Evolutionary conservation across 1,140 invertebrate species (phyloP), one percentile per base, ranked within the genome.

Genomic region (Hesperophylax magnus): DNA sequence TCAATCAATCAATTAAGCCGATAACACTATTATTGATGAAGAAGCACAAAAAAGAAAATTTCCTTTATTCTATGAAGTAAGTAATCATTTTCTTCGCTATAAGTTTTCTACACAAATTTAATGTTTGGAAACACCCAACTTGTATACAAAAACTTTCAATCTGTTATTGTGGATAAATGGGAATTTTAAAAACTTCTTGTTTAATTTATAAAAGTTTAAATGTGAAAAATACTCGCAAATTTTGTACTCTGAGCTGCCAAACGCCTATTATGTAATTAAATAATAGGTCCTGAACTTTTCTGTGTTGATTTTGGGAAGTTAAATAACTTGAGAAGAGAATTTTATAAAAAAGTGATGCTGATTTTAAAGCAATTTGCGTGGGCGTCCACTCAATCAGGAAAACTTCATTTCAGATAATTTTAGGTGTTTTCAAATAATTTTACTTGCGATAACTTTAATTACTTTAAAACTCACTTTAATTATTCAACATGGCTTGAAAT

Each of bases 191-290:
- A 47, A 72, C 52, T 71, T 52, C 67, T 72, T 54, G 69, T 72
- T 52, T 56, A 20, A 27, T 72, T 72, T 52, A 11, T 4, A 17
- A 71, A 72, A 72, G n/a, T 52, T 54, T 72, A 3, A 53, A 11
- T 15, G 69, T 53, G 69, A 72, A 72, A 72, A 72, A 72, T 27
- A 18, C 52, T 54, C 4, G 3, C 14, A 27, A 54, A 22, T 27
- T 72, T 54, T 20, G 69, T 18, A 27, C 69, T 54, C 27, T 54
- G 18, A 53, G 47, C 47, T 53, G 52, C 69, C 69, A 53, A 72
- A 72, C 69, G 69, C 69, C 52, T 14, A 72, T 72, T 72, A 72
- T 72, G 69, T 72, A 72, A 72, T 72, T 72, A 53, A 72, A 72
- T 72, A 72, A 72, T 72, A 72, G 39, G 69, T 22, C 47, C 53